Evolutionary conservation across 2,888 invertebrate species (phyloP).

Genomic region (Cabera pusaria): DNA sequence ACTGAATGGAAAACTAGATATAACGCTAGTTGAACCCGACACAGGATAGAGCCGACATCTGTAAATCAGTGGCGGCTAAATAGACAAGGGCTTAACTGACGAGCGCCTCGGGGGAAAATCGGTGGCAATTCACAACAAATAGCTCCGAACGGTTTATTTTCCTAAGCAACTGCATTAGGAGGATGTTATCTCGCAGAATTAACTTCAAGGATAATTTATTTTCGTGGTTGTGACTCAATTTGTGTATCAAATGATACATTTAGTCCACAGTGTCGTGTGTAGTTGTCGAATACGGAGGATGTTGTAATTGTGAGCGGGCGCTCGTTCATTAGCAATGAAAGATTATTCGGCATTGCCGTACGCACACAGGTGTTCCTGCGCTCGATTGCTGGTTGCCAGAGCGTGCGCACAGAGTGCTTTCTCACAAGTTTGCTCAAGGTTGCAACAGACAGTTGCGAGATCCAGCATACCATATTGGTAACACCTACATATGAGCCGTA

Average conservation of each 20-base stretch:
- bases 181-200: conserved; percentile 27
- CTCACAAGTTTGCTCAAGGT: conserved; percentile 54
- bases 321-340: conserved; percentile 44
- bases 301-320: conserved; percentile 46
- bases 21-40: conserved; percentile 11
- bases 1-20: conserved; percentile 9
- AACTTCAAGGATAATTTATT: conserved; percentile 39
- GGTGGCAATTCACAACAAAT: conserved; percentile 21
- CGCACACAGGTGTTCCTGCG: conserved; percentile 34
- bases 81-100: conserved; percentile 15
- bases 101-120: conserved; percentile 29
- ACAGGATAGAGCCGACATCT: conserved; percentile 19
- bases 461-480: conserved; percentile 49
- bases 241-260: conserved; percentile 19
- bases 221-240: conserved; percentile 30
- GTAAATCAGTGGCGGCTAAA: conserved; percentile 18
- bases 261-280: conserved; percentile 18
- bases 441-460: conserved; percentile 55
- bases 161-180: conserved; percentile 21
- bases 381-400: no score
- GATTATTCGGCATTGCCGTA: conserved; percentile 45
- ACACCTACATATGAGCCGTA: conserved; percentile 40
- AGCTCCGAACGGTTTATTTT: conserved; percentile 18
- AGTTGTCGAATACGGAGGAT: conserved; percentile 39
- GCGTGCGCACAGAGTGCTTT: conserved; percentile 54